Percentiles rank a stretch among this genome's conserved stretches.
These are phyloP conservation scores for Drosophila ananassae DNA, from an alignment of 1,140 invertebrate species.

Conservation along the genomic window DNA sequence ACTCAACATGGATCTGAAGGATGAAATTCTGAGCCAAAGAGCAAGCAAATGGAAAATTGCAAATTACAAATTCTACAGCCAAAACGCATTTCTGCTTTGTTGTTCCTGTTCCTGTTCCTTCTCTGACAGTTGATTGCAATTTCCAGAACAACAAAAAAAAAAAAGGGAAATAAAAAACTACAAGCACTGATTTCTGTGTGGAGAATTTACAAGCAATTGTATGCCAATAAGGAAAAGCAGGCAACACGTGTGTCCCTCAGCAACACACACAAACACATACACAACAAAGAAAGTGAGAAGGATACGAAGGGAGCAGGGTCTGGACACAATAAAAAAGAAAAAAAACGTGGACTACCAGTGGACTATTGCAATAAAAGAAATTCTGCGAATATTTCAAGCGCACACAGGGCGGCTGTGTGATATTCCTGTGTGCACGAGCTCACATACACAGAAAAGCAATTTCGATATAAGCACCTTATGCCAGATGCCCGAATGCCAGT, in stretches of 20 bases:
- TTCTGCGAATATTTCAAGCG: conserved; percentile 72
- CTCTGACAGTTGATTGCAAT: conserved; percentile 58
- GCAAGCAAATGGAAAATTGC: conserved; percentile 44
- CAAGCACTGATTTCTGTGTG: conserved; percentile 57
- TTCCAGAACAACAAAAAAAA: conserved; percentile 42
- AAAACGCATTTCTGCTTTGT: conserved; percentile 36
- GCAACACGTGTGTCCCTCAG: conserved; percentile 64
- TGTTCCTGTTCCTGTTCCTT: conserved; percentile 4
- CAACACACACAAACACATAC: conserved; percentile 18
- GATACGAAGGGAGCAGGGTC: not conserved
- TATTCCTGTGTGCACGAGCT: conserved; percentile 31
- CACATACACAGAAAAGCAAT: conserved; percentile 59
- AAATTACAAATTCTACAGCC: conserved; percentile 67
- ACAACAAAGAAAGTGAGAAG: conserved; percentile 14
- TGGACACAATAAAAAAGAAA: conserved; percentile 8
- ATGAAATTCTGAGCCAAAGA: not conserved
- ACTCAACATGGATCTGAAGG: conserved; percentile 23
- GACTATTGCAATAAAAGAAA: conserved; percentile 73
- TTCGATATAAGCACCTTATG: conserved; percentile 75
- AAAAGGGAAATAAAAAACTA: conserved; percentile 26
- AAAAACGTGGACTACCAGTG: conserved; percentile 54
- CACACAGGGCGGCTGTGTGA: conserved; percentile 64
- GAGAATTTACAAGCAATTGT: conserved; percentile 72
- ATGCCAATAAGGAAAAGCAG: conserved; percentile 67
- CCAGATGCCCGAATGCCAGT: conserved; percentile 39